Base-by-base conservation (phyloP, 2,888 invertebrate genomes). In the Chironomus riparius region DNA sequence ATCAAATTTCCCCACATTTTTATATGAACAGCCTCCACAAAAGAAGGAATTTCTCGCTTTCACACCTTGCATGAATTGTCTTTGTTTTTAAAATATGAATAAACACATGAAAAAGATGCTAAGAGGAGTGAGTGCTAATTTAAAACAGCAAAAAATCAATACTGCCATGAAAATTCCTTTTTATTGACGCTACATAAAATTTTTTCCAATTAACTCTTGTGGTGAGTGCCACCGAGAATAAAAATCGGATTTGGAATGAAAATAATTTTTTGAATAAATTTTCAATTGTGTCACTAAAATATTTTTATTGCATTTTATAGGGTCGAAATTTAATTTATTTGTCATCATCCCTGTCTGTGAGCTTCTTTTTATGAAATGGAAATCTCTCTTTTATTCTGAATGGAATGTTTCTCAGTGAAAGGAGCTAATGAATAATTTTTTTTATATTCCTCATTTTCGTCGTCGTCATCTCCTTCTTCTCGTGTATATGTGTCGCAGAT, bases 361-460 rank as follows among this genome's bases (percentile, higher is more conserved):
- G 56, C 56, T 7, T 38, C 10, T 38, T 38, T 38, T 38, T 28
- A 5, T 28, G 38, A 38, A 38, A 38, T 38, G 38, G 10, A 38
- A 38, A 38, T 38, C 38, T 38, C 38, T 38, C 38, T 38, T 38
- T 38, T 2, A 38, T 38, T 38, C 2, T n/a, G 5, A 50, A 50
- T 56, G 56, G 56, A 56, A 56, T 56, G 56, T 56, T 38, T 38
- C 10, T 7, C 38, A 38, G 38, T 38, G 38, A 38, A 56, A 56
- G 56, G 15, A 56, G 70, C 70, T 70, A 70, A 56, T 70, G 70
- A 70, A 70, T 70, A 70, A 48, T 70, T 70, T 62, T 62, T 22
- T 24, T 24, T 13, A n/a, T 15, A 15, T n/a, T 21, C 62, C 13
- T 15, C 15, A 1, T n/a, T n/a, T n/a, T 56, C 56, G 7, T 56